phyloP scores from a whole-genome alignment of 1,140 invertebrate species.

The Leguminivora glycinivorella region DNA sequence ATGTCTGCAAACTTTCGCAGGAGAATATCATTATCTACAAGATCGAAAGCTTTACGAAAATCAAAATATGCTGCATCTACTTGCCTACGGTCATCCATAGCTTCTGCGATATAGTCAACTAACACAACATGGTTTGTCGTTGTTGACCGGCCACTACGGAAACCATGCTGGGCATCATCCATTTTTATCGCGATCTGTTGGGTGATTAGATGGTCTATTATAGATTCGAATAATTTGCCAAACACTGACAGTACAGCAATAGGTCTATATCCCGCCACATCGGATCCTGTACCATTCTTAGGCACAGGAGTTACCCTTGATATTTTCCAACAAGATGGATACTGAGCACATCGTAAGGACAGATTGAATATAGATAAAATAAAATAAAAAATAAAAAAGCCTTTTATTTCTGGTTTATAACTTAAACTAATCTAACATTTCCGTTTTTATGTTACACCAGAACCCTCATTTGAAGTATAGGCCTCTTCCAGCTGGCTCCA shows the following conservation, averaged over 20 bases:
- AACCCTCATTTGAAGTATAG: too few relatives aligned
- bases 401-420: too few relatives aligned
- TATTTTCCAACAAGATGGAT: not conserved
- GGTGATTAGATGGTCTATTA: not conserved
- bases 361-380: too few relatives aligned
- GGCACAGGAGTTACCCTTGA: not conserved
- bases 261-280: not conserved
- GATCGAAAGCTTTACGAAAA: conserved; percentile 35
- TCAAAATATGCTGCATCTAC: conserved; percentile 37
- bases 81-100: conserved; percentile 30
- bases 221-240: not conserved
- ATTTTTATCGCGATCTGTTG: not conserved
- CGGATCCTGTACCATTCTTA: not conserved
- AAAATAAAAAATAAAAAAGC: too few relatives aligned
- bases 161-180: conserved; percentile 25
- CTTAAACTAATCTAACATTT: too few relatives aligned
- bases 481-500: too few relatives aligned
- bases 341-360: too few relatives aligned
- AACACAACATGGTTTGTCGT: conserved; percentile 23
- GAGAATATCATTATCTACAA: conserved; percentile 33
- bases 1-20: conserved; percentile 29
- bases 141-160: conserved; percentile 20
- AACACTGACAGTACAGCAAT: conserved; percentile 6
- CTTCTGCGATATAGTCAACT: conserved; percentile 22
- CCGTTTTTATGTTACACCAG: too few relatives aligned